These are phyloP conservation scores for Carposina sasakii DNA, from an alignment of 1,140 invertebrate genomes.

Conservation along the genomic window DNA sequence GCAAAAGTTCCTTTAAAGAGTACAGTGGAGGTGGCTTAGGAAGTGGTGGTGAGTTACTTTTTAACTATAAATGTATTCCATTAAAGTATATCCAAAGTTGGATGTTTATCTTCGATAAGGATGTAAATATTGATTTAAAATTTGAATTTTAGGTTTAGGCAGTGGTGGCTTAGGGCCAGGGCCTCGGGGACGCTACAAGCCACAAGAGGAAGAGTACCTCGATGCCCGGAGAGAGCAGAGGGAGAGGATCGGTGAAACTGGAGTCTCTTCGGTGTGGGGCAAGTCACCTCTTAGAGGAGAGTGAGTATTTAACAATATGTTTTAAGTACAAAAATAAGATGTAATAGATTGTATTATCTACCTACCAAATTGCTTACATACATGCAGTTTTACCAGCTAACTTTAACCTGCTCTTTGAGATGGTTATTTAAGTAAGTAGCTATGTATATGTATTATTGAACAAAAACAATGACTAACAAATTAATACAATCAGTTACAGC, in stretches of 20 bases:
- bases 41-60: not conserved
- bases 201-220: constrained; percentile 75
- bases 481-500: no score
- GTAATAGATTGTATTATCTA: no score
- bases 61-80: not conserved
- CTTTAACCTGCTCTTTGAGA: no score
- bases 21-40: not conserved
- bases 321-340: no score
- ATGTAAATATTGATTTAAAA: not conserved
- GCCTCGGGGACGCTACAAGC: constrained; percentile 44
- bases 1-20: no score
- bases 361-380: no score
- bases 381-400: no score
- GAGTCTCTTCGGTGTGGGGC: constrained; percentile 80
- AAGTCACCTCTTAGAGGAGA: constrained; percentile 79
- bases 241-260: constrained; percentile 80
- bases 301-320: no score
- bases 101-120: not conserved
- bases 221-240: constrained; percentile 79
- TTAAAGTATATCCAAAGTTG: not conserved
- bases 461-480: no score
- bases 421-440: no score
- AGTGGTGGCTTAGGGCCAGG: constrained; percentile 30
- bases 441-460: no score
- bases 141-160: not conserved